Base-by-base conservation (phyloP, 2,113 vertebrate genomes). In the Coryphaenoides rupestris region DNA sequence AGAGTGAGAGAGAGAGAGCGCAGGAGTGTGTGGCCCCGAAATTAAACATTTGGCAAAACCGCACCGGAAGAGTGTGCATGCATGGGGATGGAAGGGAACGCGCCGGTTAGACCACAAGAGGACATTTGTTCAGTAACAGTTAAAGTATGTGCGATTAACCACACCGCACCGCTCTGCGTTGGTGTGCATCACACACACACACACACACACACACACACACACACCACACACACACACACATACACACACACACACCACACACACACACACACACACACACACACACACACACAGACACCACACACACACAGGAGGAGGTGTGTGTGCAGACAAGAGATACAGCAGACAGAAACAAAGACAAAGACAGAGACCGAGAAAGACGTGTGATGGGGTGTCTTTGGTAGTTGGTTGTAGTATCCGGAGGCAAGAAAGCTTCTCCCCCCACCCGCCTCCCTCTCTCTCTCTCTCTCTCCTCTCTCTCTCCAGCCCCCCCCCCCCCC, bases 61-160 rank as follows among this genome's bases (percentile, higher is more conserved):
- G 81, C 82, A 88, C 83, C 84, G 84, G 87, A 87, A 87, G 81
- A 77, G 69, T 78, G 78, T 84, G 79, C 76, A 74, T 67, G 75
- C 69, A 74, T 78, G 81, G 79, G 75, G 85, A 85, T 81, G 66
- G 82, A 77, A 77, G 40, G 78, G 78, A 77, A 70, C 12, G 12
- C 47, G 79, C 81, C 84, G 71, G 84, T 89, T 88, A 89, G 82
- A 87, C 87, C 89, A 88, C 85, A 87, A 88, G 80, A 88, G 83
- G 72, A 89, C 80, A 88, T 76, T 81, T 82, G 78, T 83, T 81
- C 81, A 85, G 76, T 74, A 84, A 83, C 75, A 86, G 82, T 77
- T 68, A 82, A 88, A 83, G 65, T 74, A 77, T 63, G 59, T 24
- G 69, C 72, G 72, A 83, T 78, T 83, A 89, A 89, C 87, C 86